Base-by-base conservation (phyloP, 2,888 invertebrate genomes). In the Stomorhina lunata region DNA sequence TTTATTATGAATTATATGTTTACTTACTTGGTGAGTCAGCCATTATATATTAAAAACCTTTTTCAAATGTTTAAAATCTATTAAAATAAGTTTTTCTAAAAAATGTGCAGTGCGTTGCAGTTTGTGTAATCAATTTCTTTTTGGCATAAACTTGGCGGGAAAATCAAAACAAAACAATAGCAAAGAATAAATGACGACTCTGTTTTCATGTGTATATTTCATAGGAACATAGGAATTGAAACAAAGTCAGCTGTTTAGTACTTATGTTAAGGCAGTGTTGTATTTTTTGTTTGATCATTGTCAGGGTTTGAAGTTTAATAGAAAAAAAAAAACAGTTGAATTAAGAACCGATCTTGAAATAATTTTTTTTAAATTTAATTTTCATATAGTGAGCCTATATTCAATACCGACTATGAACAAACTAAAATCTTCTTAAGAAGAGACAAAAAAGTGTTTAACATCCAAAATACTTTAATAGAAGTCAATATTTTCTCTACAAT, bases 1-100 rank as follows among this genome's bases (percentile, higher is more conserved):
- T 40, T 9, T 12, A 27, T 25, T 5, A 10, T 6, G n/a, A n/a
- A 34, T 32, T n/a, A 9, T 9, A 0, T 29, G 0, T 17, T 12
- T 32, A 40, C 66, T 84, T 84, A 87, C 87, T 80, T 73, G 85
- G 78, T 72, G 84, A 84, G 43, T 87, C 87, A 34, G 83, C 83
- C 87, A 87, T 87, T 61, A n/a, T 75, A 17, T 32, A 22, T 40
- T 15, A 9, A 32, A 10, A 63, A 32, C n/a, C 59, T 50, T 40
- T 43, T 50, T 2, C 50, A 50, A 15, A 29, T 29, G 9, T 37
- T 27, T 37, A 50, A 57, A 27, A 12, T 20, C 7, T 34, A 6
- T 43, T 0, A 17, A 27, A 43, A 32, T n/a, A 50, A 57, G 53
- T 68, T 50, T 43, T 29, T 48, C 12, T 10, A 66, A 34, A 63